These are phyloP conservation scores for Spinus olivaceus DNA, from an alignment of 2,797 vertebrate species.

Conservation along the genomic window DNA sequence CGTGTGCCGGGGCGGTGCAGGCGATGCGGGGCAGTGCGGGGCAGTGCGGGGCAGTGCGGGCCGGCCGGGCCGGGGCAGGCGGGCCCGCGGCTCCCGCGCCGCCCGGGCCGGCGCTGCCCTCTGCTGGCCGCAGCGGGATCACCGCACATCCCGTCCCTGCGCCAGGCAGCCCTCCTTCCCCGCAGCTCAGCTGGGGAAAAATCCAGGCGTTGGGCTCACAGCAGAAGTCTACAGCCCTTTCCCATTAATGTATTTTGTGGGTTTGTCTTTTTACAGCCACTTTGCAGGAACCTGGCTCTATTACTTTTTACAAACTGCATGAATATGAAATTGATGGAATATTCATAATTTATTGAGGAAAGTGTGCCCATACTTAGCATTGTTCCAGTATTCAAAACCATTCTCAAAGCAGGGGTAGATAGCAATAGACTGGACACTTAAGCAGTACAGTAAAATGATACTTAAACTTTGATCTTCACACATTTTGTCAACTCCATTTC, in stretches of 20 bases:
- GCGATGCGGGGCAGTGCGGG: neutral
- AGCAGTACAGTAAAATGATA: constrained; percentile 16
- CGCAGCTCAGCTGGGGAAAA: accelerated
- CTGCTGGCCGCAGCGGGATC: neutral
- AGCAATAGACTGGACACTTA: neutral
- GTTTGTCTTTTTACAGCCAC: neutral
- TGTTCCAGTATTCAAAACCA: neutral
- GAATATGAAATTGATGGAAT: neutral
- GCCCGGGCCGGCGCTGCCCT: neutral
- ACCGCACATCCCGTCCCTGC: neutral
- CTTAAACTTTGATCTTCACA: constrained; percentile 44
- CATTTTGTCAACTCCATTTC: neutral
- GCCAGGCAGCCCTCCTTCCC: neutral
- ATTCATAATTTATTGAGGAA: neutral
- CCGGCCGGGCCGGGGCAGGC: neutral
- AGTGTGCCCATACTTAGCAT: neutral
- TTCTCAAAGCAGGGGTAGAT: neutral
- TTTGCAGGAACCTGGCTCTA: neutral
- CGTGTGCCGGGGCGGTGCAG: neutral
- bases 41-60: neutral
- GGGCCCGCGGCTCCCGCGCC: neutral
- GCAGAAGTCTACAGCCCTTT: neutral
- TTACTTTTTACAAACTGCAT: neutral
- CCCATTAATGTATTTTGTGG: neutral
- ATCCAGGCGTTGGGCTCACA: neutral